phyloP scores from a whole-genome alignment of 2,113 vertebrate species.

The Arizona elegans region DNA sequence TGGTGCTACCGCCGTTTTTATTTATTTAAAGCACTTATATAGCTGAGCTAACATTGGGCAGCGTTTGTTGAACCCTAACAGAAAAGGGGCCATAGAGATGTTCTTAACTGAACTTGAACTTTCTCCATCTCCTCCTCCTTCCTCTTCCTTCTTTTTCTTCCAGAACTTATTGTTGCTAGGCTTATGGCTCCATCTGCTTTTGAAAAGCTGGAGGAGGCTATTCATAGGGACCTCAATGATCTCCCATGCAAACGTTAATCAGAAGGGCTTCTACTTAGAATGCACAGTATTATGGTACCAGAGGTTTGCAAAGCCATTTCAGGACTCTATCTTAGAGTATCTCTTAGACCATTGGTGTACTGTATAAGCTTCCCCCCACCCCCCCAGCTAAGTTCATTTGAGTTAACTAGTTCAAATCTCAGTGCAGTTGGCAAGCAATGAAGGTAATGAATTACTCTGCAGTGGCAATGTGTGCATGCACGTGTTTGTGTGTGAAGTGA shows the following conservation, averaged over 20 bases:
- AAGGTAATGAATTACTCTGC: neutral
- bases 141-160: neutral
- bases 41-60: neutral
- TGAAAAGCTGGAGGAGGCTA: neutral
- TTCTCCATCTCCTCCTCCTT: neutral
- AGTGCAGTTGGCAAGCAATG: neutral
- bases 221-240: neutral
- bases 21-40: neutral
- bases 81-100: neutral
- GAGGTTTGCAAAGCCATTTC: neutral
- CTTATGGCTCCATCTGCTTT: neutral
- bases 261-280: neutral
- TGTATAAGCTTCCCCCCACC: neutral
- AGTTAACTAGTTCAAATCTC: constrained; percentile 18
- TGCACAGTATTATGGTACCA: neutral
- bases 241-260: neutral
- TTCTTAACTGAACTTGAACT: neutral
- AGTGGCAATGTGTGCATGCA: neutral
- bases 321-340: neutral
- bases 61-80: constrained; percentile 6
- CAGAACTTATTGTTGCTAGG: neutral
- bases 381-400: neutral
- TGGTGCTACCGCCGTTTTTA: neutral
- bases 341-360: neutral
- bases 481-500: neutral